A percentile compares a stretch with the other conserved stretches of the same genome.
Conservation (phyloP, 2,888 invertebrate species). For the Xanthia icteritia region DNA sequence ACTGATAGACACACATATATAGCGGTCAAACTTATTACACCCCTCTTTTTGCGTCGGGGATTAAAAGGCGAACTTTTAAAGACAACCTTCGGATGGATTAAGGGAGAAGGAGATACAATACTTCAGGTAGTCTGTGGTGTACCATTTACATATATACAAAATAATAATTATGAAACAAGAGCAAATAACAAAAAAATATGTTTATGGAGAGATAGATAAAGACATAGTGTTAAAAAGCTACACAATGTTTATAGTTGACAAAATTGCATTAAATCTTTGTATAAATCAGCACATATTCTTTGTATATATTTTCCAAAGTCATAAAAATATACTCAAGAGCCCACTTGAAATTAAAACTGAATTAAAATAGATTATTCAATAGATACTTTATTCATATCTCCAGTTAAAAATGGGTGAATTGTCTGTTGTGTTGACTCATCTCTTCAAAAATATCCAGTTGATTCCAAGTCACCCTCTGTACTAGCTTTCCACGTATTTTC, state of each 20-base stretch:
- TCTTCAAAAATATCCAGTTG: not conserved
- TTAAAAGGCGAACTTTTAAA: too few relatives aligned
- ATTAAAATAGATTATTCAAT: not conserved
- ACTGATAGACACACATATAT: too few relatives aligned
- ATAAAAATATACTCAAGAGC: not conserved
- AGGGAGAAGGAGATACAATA: too few relatives aligned
- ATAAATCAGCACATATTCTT: not conserved
- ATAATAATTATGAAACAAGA: too few relatives aligned
- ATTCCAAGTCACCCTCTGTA: not conserved
- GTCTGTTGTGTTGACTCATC: not conserved
- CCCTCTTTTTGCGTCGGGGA: too few relatives aligned
- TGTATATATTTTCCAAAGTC: not conserved
- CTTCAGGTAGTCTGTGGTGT: too few relatives aligned
- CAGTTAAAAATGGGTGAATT: not conserved
- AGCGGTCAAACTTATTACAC: too few relatives aligned
- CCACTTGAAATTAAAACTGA: not conserved
- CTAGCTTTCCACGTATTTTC: not conserved
- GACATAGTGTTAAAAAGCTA: too few relatives aligned
- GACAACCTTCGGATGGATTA: too few relatives aligned
- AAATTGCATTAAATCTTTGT: not conserved
- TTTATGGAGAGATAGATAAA: too few relatives aligned
- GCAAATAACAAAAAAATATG: too few relatives aligned
- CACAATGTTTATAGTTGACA: not conserved
- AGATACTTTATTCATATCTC: not conserved
- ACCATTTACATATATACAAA: too few relatives aligned